These are phyloP conservation scores for Morelia viridis DNA, from an alignment of 2,797 vertebrate genomes.

Conservation along the genomic window DNA sequence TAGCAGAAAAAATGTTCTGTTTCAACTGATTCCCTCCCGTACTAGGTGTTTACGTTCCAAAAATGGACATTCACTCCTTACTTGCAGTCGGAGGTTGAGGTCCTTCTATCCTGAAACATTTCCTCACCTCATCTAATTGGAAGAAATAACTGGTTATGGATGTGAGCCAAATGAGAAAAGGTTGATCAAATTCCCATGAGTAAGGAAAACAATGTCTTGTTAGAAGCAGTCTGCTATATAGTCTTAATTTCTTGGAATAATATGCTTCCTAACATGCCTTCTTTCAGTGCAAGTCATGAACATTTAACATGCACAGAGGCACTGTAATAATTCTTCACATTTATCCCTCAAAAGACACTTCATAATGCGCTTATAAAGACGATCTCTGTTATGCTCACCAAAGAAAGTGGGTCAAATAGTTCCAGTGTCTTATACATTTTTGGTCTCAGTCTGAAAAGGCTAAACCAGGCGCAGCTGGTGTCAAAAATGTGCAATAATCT, in stretches of 20 bases:
- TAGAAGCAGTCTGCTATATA: not conserved
- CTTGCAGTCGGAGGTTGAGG: not conserved
- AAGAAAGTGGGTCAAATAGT: not conserved
- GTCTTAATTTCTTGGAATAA: not conserved
- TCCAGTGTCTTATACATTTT: not conserved
- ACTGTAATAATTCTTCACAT: not conserved
- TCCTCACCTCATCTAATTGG: not conserved
- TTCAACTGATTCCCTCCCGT: not conserved
- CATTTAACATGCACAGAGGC: not conserved
- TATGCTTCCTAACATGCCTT: not conserved
- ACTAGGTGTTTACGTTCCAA: not conserved
- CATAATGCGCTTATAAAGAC: not conserved
- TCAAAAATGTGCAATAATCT: not conserved
- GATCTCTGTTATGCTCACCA: not conserved
- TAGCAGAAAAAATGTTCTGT: not conserved
- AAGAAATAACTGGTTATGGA: not conserved
- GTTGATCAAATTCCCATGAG: not conserved
- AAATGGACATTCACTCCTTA: not conserved
- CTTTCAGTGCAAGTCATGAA: not conserved
- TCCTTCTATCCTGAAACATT: not conserved
- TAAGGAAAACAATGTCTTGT: not conserved
- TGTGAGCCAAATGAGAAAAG: not conserved
- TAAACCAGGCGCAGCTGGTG: not conserved
- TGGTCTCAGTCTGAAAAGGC: not conserved
- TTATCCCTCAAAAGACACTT: not conserved